phyloP scores from a whole-genome alignment of 1,140 invertebrate species.

The roundworm (Caenorhabditis elegans) region DNA sequence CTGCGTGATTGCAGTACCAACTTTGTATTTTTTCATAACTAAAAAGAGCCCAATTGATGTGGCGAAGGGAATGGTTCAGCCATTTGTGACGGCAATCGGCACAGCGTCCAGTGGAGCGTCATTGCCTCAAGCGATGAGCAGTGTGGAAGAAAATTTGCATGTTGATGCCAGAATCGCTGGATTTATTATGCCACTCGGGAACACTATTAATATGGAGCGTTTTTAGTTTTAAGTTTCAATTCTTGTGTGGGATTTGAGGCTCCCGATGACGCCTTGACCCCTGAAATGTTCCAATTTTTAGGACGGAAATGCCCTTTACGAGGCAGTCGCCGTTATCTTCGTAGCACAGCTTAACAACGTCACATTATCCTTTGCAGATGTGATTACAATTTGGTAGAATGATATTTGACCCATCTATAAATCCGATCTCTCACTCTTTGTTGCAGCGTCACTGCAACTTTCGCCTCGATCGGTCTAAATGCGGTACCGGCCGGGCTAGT shows the following conservation, averaged over 20 bases:
- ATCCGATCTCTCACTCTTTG: constrained; percentile 23
- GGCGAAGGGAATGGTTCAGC: constrained; percentile 79
- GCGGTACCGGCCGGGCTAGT: constrained; percentile 92
- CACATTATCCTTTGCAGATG: constrained; percentile 69
- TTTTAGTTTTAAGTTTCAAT: not conserved
- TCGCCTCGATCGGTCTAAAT: constrained; percentile 92
- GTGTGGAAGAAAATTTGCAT: constrained; percentile 85
- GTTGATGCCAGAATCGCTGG: constrained; percentile 83
- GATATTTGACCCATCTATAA: too few relatives aligned
- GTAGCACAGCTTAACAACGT: constrained; percentile 73
- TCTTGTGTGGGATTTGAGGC: too few relatives aligned
- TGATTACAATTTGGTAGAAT: constrained; percentile 80
- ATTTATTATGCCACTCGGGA: constrained; percentile 74
- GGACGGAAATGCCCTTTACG: constrained; percentile 71
- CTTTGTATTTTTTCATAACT: constrained; percentile 82
- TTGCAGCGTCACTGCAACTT: constrained; percentile 82
- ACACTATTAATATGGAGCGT: constrained; percentile 70
- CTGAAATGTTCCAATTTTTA: constrained; percentile 70
- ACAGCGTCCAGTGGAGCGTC: constrained; percentile 85
- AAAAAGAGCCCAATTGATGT: constrained; percentile 84
- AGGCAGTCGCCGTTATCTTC: constrained; percentile 70
- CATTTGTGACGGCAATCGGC: constrained; percentile 85
- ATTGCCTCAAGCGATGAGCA: constrained; percentile 86
- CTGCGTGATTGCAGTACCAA: constrained; percentile 80
- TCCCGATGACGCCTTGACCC: too few relatives aligned